These are phyloP conservation scores for Stylophora pistillata DNA, from an alignment of 64 coral and sea anemone species.

Conservation along the genomic window DNA sequence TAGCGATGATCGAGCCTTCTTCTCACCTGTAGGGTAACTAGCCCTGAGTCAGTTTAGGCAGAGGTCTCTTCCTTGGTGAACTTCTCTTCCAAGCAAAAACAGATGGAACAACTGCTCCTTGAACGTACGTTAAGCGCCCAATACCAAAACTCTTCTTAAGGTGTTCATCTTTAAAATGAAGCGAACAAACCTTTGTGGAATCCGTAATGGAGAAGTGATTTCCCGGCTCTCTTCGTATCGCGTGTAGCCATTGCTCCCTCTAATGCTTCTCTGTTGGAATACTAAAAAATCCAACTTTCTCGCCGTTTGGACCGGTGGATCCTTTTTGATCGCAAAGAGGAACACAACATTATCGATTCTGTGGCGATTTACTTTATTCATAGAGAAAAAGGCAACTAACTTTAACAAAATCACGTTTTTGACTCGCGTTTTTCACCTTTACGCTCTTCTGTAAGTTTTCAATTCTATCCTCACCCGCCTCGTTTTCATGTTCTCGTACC, in stretches of 20 bases:
- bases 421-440: neutral
- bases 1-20: conserved; percentile 49
- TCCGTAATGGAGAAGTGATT: conserved; percentile 37
- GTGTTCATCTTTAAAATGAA: conserved; percentile 32
- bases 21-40: too few relatives aligned
- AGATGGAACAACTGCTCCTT: conserved; percentile 40
- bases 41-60: neutral
- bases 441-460: too few relatives aligned
- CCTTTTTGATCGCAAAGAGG: conserved; percentile 40
- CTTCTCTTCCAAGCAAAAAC: conserved; percentile 32
- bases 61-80: conserved; percentile 29
- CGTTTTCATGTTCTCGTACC: conserved; percentile 18
- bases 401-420: neutral
- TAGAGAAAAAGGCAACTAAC: neutral
- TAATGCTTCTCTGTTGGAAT: too few relatives aligned
- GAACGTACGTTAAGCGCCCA: conserved; percentile 26
- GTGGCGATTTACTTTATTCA: conserved; percentile 32
- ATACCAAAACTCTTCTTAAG: conserved; percentile 36
- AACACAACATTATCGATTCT: conserved; percentile 42
- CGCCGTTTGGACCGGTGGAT: conserved; percentile 39
- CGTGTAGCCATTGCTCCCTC: too few relatives aligned
- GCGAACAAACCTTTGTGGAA: conserved; percentile 30
- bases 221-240: conserved; percentile 22
- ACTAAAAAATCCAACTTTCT: conserved; percentile 15
- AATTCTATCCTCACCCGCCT: conserved; percentile 10